These are phyloP conservation scores for Sebastolobus altivelis DNA, from an alignment of 2,797 vertebrate species.

Conservation along the genomic window DNA sequence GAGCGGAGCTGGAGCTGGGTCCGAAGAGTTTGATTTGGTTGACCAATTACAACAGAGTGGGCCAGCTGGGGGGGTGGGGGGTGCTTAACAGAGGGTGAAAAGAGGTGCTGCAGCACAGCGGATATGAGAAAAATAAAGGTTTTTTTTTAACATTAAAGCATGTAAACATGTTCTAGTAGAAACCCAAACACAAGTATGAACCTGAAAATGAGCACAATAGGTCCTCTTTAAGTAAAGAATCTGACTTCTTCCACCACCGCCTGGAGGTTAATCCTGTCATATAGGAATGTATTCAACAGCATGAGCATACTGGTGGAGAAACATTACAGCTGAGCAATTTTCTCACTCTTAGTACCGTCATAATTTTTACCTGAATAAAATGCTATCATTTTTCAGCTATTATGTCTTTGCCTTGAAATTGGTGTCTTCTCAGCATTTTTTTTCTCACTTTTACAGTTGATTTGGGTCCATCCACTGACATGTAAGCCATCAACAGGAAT, in stretches of 20 bases:
- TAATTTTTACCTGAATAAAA: not conserved
- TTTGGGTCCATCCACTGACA: not conserved
- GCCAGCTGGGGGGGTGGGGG: no score
- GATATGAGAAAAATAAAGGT: no score
- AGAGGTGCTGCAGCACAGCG: no score
- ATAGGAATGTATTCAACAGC: not conserved
- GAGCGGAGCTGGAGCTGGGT: no score
- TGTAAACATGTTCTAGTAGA: no score
- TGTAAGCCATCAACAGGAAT: not conserved
- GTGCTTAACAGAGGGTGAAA: no score
- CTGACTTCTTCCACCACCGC: not conserved
- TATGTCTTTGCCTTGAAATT: conserved; percentile 3
- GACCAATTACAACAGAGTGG: no score
- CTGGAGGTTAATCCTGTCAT: not conserved
- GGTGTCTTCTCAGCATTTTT: not conserved
- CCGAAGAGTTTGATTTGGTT: no score
- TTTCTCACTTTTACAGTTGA: not conserved
- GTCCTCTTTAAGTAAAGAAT: not conserved
- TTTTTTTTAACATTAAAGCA: no score
- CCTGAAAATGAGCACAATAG: no score
- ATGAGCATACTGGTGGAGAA: not conserved
- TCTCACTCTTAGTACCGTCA: not conserved
- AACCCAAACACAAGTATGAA: no score
- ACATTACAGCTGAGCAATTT: not conserved
- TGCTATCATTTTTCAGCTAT: not conserved